These are phyloP conservation scores for Muscicapa striata DNA, from an alignment of 2,797 vertebrate genomes.

Conservation along the genomic window DNA sequence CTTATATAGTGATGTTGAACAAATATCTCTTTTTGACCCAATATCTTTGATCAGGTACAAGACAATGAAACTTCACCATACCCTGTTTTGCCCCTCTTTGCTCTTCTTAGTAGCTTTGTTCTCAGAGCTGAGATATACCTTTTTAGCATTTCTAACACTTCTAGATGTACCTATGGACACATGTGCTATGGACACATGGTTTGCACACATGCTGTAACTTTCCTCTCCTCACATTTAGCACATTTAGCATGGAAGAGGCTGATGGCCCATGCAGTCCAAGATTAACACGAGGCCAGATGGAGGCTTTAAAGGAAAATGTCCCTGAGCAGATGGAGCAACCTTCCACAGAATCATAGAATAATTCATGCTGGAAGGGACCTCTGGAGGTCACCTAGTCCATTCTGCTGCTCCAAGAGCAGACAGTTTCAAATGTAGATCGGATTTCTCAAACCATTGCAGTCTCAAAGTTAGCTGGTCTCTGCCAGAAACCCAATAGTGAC, in stretches of 20 bases:
- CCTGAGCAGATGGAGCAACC: neutral
- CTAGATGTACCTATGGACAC: neutral
- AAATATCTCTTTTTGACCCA: neutral
- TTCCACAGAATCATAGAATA: neutral
- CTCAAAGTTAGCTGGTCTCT: neutral
- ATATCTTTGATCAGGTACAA: neutral
- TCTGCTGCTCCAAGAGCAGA: neutral
- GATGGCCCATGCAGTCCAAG: neutral
- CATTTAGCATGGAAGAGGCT: neutral
- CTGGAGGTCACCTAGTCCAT: conserved; percentile 11
- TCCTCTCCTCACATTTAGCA: neutral
- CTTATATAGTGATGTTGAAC: neutral
- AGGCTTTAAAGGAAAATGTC: neutral
- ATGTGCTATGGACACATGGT: accelerated
- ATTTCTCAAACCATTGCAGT: conserved; percentile 32
- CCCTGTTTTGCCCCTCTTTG: neutral
- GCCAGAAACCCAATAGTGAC: neutral
- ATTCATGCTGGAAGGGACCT: neutral
- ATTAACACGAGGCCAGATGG: neutral
- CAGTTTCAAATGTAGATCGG: conserved; percentile 28
- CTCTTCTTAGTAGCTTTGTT: neutral
- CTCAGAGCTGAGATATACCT: neutral
- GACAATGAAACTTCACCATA: neutral
- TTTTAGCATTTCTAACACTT: neutral
- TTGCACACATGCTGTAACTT: neutral